Evolutionary conservation across 2,888 invertebrate genomes (phyloP), one percentile per base, ranked within the genome.

Genomic region (Drosophila niveifrons): DNA sequence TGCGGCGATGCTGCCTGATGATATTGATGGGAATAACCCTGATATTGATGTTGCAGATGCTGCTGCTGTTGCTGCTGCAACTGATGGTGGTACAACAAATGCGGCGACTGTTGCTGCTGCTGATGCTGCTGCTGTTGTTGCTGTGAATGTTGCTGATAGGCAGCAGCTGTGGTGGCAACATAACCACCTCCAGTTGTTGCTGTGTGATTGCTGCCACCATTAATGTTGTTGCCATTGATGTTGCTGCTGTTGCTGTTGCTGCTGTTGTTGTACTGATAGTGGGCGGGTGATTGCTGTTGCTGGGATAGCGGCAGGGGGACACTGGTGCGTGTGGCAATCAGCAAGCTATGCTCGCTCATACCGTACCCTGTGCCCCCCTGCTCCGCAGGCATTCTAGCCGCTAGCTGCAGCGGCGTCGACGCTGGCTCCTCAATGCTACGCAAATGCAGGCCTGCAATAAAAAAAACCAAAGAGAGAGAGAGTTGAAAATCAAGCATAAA

Each of bases 351-450:
- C 93, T 95, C 94, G 94, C 94, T 94, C 93, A 94, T 68, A 34
- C 86, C 93, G 93, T 94, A 93, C 90, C 91, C 92, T 94, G 94
- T 94, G 92, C 94, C 93, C 94, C 94, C 94, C 94, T 94, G 93
- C 93, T 93, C 93, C 92, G 94, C 94, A 94, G 88, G 80, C 90
- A 94, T 94, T 92, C 91, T 90, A 15, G 91, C 93, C 93, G 71
- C 76, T 65, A 82, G 66, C 78, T 83, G 87, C 66, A 84, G 75
- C 71, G 90, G 88, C 80, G 90, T 91, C 72, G 95, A 94, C 93
- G 95, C 95, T 93, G 95, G 95, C 94, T 96, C 96, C 93, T 96
- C 96, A 94, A 95, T 95, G 94, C 96, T 96, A 94, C 96, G 96
- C 94, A 96, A 94, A 93, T 96, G 96, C 94, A 96, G 94, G 94